Conservation (phyloP, 2,888 invertebrate species). For the Thyatira batis region DNA sequence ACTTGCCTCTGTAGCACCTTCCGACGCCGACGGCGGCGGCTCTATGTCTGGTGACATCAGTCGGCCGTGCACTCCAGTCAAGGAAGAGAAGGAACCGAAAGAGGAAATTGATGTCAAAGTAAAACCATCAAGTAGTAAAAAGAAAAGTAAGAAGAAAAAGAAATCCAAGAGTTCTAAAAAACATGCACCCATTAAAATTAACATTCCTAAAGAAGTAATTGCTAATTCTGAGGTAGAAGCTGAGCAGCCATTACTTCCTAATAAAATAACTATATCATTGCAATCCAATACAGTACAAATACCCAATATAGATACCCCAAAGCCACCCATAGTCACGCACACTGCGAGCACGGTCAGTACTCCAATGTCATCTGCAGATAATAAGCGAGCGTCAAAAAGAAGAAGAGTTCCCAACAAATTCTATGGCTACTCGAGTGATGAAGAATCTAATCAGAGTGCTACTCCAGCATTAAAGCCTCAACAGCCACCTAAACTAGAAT, state of each 20-base stretch:
- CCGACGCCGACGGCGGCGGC: slow-evolving; percentile 82
- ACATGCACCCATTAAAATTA: slow-evolving; percentile 81
- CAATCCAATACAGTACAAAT: slow-evolving; percentile 78
- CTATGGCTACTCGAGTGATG: slow-evolving; percentile 94
- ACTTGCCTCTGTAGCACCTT: slow-evolving; percentile 84
- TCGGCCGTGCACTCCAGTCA: slow-evolving; percentile 84
- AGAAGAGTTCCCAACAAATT: slow-evolving; percentile 92
- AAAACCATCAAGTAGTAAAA: slow-evolving; percentile 79
- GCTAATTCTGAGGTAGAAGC: slow-evolving; percentile 53
- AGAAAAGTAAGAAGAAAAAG: slow-evolving; percentile 87
- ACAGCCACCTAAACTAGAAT: slow-evolving; percentile 85
- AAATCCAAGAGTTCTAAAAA: slow-evolving; percentile 73
- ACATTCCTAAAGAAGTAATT: slow-evolving; percentile 82
- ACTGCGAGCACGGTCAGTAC: slow-evolving; percentile 33
- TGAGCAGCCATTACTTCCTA: slow-evolving; percentile 52
- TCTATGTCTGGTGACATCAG: slow-evolving; percentile 83
- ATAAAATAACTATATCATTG: slow-evolving; percentile 77
- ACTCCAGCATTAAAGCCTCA: slow-evolving; percentile 79
- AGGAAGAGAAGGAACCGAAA: slow-evolving; percentile 43
- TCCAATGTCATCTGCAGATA: slow-evolving; percentile 73
- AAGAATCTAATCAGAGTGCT: slow-evolving; percentile 83
- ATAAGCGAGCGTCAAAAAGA: slow-evolving; percentile 89
- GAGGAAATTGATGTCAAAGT: slow-evolving; percentile 74
- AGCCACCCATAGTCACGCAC: slow-evolving; percentile 26
- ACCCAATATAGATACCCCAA: slow-evolving; percentile 54